Evolutionary conservation across 2,797 vertebrate species (phyloP).

Genomic region (Onychomys torridus): DNA sequence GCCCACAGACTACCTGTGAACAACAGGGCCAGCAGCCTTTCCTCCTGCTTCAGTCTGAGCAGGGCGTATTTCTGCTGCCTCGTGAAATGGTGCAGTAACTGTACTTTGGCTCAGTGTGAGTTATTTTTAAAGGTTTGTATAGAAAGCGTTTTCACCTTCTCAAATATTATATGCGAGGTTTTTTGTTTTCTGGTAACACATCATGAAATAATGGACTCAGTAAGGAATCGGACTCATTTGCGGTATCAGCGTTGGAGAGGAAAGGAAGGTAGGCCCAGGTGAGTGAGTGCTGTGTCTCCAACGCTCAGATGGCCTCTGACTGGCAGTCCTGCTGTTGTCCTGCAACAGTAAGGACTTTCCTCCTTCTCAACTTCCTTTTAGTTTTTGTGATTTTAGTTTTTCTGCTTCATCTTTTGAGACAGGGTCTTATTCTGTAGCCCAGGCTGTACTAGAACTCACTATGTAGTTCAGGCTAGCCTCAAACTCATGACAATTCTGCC

Average conservation of each 20-base stretch:
- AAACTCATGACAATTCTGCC: background rate
- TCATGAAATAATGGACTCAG: background rate
- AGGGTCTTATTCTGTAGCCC: background rate
- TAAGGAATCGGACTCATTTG: slow-evolving; percentile 5
- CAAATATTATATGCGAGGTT: background rate
- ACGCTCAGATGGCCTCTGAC: background rate
- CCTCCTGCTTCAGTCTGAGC: background rate
- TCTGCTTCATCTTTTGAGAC: background rate
- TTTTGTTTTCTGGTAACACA: background rate
- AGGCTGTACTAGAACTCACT: background rate
- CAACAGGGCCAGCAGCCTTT: background rate
- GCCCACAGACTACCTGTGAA: background rate
- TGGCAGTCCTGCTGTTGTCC: background rate
- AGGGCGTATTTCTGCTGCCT: background rate
- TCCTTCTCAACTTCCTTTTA: background rate
- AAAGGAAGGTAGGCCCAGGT: background rate
- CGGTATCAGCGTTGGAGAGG: background rate
- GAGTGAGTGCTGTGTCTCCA: background rate
- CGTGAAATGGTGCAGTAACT: background rate
- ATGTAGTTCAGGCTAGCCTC: background rate
- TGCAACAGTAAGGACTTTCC: background rate
- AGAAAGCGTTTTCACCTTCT: slow-evolving; percentile 6
- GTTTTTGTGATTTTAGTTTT: background rate
- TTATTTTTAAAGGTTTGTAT: background rate
- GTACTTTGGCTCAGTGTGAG: background rate